Conservation (phyloP, 2,888 invertebrate genomes). For the Ceramica pisi region DNA sequence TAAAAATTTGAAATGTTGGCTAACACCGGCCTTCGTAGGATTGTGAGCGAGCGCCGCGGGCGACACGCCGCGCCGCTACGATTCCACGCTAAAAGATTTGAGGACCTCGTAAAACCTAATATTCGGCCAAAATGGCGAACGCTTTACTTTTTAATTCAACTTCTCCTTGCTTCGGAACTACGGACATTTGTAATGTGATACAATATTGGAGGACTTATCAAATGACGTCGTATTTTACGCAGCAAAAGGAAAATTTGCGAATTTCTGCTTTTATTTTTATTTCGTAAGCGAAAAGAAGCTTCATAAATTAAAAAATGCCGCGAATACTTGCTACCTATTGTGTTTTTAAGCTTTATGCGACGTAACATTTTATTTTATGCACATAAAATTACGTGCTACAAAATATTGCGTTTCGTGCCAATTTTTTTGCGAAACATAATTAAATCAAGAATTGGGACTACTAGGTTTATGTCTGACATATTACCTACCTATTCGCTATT, state of each 20-base stretch:
- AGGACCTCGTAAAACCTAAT: constrained; percentile 59
- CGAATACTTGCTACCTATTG: constrained; percentile 31
- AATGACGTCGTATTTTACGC: constrained; percentile 44
- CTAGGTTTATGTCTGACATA: constrained; percentile 38
- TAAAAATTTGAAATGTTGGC: constrained; percentile 41
- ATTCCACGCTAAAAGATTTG: constrained; percentile 42
- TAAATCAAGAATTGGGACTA: constrained; percentile 34
- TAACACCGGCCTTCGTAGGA: constrained; percentile 16
- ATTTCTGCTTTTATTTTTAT: constrained; percentile 33
- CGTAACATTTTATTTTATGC: constrained; percentile 35
- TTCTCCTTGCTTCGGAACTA: constrained; percentile 38
- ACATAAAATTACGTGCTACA: constrained; percentile 34
- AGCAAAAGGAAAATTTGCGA: constrained; percentile 38
- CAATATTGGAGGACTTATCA: constrained; percentile 53
- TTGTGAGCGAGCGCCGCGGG: constrained; percentile 3
- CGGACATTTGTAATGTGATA: constrained; percentile 52
- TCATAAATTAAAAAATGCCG: constrained; percentile 31
- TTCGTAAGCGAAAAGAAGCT: constrained; percentile 20
- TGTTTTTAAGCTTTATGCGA: constrained; percentile 27
- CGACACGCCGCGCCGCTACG: constrained; percentile 22
- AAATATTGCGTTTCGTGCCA: constrained; percentile 42
- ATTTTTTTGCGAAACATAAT: constrained; percentile 33
- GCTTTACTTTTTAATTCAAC: constrained; percentile 54
- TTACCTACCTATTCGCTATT: neutral
- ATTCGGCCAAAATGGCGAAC: constrained; percentile 37